Percentiles rank a stretch among this genome's conserved stretches.
Evolutionary conservation across 2,797 vertebrate species (phyloP).

Genomic region (Paedocypris micromegethes): DNA sequence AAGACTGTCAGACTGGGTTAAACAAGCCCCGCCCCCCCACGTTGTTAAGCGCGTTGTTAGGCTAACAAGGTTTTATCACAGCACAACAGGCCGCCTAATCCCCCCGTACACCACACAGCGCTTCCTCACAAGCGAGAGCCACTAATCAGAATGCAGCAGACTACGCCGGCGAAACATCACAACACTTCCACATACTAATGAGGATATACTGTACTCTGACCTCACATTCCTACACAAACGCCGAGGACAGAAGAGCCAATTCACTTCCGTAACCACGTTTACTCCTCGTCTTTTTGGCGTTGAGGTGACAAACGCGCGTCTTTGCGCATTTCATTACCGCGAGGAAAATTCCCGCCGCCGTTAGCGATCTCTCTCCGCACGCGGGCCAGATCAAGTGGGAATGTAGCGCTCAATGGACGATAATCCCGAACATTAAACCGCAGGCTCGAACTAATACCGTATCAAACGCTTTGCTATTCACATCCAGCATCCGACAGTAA

Average conservation of each 20-base stretch:
- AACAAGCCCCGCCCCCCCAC: conserved; percentile 43
- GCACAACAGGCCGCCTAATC: conserved; percentile 53
- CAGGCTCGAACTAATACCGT: conserved; percentile 59
- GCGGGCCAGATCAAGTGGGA: conserved; percentile 56
- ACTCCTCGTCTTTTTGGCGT: conserved; percentile 4
- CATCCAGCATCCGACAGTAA: conserved; percentile 34
- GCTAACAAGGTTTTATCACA: conserved; percentile 53
- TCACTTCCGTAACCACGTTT: not conserved
- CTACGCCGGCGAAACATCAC: conserved; percentile 32
- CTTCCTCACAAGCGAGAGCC: conserved; percentile 54
- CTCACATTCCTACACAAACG: conserved; percentile 8
- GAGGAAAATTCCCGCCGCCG: conserved; percentile 26
- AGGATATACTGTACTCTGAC: conserved; percentile 37
- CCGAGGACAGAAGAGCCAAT: not conserved
- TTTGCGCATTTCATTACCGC: conserved; percentile 30
- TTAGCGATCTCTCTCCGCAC: conserved; percentile 22
- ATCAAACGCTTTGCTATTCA: conserved; percentile 58
- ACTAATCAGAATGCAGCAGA: conserved; percentile 52
- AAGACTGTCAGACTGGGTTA: not conserved
- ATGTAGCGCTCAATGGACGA: conserved; percentile 54
- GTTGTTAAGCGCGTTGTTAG: conserved; percentile 48
- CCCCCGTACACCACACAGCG: conserved; percentile 51
- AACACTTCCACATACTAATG: conserved; percentile 25
- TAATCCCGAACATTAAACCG: conserved; percentile 66
- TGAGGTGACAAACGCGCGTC: conserved; percentile 12